Evolutionary conservation across 2,113 vertebrate genomes (phyloP).

Genomic region (Syngnathus floridae): DNA sequence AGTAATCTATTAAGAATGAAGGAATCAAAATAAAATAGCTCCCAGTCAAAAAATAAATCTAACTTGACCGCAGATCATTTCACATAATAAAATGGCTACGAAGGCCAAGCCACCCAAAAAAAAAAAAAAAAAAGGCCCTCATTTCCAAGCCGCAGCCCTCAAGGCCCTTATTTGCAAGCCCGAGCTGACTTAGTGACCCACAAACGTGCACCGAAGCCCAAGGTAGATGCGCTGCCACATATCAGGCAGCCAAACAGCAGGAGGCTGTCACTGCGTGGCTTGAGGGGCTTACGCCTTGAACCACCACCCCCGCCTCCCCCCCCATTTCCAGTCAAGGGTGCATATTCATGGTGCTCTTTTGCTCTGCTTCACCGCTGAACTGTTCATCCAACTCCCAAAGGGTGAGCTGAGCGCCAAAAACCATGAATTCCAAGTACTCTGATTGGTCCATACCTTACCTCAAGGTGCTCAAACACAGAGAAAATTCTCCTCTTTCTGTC

Average conservation of each 20-base stretch:
- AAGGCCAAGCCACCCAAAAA: background rate
- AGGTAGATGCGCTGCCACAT: background rate
- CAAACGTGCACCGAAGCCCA: background rate
- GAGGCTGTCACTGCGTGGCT: background rate
- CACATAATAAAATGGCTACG: background rate
- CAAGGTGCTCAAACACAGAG: too few relatives aligned
- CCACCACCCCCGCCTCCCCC: background rate
- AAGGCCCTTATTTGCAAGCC: background rate
- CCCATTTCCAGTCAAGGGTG: background rate
- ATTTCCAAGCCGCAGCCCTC: background rate
- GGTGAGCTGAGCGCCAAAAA: background rate
- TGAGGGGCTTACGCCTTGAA: background rate
- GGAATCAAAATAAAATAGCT: too few relatives aligned
- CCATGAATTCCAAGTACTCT: background rate
- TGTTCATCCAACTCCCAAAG: constrained; percentile 3
- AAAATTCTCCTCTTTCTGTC: background rate
- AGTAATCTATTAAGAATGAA: too few relatives aligned
- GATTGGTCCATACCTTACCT: background rate
- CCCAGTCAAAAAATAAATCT: too few relatives aligned
- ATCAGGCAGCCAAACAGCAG: background rate
- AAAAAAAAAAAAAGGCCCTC: background rate
- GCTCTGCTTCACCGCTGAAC: constrained; percentile 5
- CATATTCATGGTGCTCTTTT: background rate
- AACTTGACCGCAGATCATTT: background rate
- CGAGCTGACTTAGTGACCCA: background rate